A percentile compares a stretch with the other conserved stretches of the same genome.
phyloP scores from a whole-genome alignment of 1,140 invertebrate species.

The Propsilocerus akamusi region DNA sequence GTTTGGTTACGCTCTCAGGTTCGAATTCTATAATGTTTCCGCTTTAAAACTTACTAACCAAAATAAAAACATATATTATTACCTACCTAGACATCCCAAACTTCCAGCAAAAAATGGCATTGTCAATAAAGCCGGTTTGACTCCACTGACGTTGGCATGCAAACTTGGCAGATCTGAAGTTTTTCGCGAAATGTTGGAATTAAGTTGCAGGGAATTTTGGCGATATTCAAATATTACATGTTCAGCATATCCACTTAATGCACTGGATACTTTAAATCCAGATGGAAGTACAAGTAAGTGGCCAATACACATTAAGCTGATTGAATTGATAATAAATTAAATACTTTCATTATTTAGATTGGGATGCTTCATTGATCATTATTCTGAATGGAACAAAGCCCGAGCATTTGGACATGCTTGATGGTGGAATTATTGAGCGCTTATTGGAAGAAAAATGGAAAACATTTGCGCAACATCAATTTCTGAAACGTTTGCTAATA shows the following conservation, averaged over 20 bases:
- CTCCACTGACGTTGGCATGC: conserved; percentile 88
- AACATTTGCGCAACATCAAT: conserved; percentile 88
- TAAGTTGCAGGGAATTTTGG: conserved; percentile 94
- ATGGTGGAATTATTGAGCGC: conserved; percentile 93
- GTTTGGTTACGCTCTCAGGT: conserved; percentile 84
- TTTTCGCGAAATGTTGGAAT: conserved; percentile 94
- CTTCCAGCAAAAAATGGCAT: conserved; percentile 80
- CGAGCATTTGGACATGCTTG: conserved; percentile 96
- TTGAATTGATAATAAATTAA: not conserved
- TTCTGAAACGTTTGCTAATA: conserved; percentile 75
- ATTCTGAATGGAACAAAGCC: conserved; percentile 94
- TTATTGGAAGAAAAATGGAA: conserved; percentile 99
- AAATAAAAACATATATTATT: not conserved
- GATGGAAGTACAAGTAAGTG: conserved; percentile 84
- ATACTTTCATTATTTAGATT: conserved; percentile 44
- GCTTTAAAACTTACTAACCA: not conserved
- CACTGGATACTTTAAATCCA: conserved; percentile 84
- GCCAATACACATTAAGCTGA: not conserved
- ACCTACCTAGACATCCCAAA: conserved; percentile 56
- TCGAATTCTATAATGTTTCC: not conserved
- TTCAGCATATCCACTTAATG: conserved; percentile 90
- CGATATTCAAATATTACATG: conserved; percentile 98
- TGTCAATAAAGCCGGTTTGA: conserved; percentile 73
- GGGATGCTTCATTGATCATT: conserved; percentile 95
- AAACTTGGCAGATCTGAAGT: conserved; percentile 88